These are phyloP conservation scores for Brachymystax lenok DNA, from an alignment of 2,797 vertebrate species.

Conservation along the genomic window DNA sequence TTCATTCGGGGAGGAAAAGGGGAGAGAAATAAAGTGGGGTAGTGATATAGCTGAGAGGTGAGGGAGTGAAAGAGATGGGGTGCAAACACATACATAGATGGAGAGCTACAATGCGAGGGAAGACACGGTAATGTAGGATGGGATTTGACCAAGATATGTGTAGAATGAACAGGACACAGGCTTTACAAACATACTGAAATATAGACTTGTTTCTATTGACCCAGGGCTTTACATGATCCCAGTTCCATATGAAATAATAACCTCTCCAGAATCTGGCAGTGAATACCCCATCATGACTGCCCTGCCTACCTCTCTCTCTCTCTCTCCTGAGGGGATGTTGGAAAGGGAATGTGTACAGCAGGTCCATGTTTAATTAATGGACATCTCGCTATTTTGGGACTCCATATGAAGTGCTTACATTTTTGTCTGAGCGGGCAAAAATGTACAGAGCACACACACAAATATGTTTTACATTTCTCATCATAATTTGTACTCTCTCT, in stretches of 20 bases:
- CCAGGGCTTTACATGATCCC: constrained; percentile 35
- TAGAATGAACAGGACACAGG: constrained; percentile 18
- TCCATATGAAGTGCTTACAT: constrained; percentile 28
- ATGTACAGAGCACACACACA: constrained; percentile 22
- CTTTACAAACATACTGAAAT: neutral
- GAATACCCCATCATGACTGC: constrained; percentile 18
- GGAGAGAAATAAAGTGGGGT: constrained; percentile 5
- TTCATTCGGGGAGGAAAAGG: constrained; percentile 45
- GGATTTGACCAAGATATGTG: constrained; percentile 33
- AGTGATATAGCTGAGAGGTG: neutral
- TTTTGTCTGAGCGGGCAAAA: constrained; percentile 43
- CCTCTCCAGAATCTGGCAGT: neutral
- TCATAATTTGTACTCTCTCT: constrained; percentile 1
- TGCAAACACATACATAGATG: constrained; percentile 20
- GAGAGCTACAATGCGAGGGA: neutral
- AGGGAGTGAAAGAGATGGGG: neutral
- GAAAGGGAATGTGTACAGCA: constrained; percentile 60
- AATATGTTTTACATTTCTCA: neutral
- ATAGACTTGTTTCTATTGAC: constrained; percentile 19
- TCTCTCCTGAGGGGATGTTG: constrained; percentile 47
- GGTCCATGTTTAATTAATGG: constrained; percentile 73
- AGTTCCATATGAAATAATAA: constrained; percentile 27
- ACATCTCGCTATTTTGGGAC: constrained; percentile 60
- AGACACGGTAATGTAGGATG: constrained; percentile 23
- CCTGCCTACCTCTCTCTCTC: neutral